These are phyloP conservation scores for Plecturocebus donacophilus DNA, from an alignment of 2,113 vertebrate species.

Conservation along the genomic window DNA sequence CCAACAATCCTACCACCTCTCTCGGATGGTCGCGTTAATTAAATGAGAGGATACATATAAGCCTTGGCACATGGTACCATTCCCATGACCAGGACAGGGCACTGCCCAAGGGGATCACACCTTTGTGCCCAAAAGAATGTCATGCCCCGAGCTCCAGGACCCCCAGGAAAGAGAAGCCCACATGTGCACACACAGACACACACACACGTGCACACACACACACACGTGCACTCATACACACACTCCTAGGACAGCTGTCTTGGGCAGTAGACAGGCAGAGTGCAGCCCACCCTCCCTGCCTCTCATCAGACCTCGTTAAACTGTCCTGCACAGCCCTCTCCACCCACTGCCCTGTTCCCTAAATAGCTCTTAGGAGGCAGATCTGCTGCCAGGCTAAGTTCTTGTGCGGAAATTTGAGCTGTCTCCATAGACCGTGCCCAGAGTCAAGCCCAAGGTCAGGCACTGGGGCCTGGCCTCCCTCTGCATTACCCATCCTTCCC, in stretches of 20 bases:
- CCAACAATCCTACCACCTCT: fast-evolving
- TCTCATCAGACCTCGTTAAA: constrained; percentile 35
- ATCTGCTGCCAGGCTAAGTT: neutral
- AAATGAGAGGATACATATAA: neutral
- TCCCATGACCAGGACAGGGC: neutral
- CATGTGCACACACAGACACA: too few relatives aligned
- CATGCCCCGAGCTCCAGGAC: neutral
- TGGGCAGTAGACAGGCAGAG: neutral
- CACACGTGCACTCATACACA: neutral
- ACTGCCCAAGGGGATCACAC: neutral
- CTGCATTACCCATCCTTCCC: neutral
- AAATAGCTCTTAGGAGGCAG: constrained; percentile 54
- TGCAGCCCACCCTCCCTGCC: neutral
- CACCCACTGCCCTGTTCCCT: constrained; percentile 15
- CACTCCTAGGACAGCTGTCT: neutral
- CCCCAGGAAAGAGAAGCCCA: neutral
- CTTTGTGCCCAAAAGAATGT: neutral
- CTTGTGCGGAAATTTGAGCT: constrained; percentile 36
- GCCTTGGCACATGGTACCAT: fast-evolving
- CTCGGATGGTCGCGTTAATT: neutral
- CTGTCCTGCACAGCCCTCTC: constrained; percentile 17
- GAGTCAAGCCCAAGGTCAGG: constrained; percentile 46
- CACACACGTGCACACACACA: neutral
- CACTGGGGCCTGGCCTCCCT: neutral
- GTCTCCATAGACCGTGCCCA: neutral